Conservation (phyloP, 2,113 vertebrate genomes). For the Plecturocebus donacophilus region DNA sequence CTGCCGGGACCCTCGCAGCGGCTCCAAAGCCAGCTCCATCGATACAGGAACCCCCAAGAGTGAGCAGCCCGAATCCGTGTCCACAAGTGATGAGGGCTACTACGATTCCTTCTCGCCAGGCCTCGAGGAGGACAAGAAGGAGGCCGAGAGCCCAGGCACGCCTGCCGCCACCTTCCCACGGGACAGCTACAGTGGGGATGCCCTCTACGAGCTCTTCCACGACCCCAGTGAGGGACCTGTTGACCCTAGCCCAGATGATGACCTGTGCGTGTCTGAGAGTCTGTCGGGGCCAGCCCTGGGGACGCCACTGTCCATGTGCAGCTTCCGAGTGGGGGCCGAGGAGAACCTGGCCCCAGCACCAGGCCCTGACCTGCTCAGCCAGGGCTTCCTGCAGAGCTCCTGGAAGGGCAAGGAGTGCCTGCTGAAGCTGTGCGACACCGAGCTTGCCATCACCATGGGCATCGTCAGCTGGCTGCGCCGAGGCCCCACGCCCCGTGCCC, state of each 20-base stretch:
- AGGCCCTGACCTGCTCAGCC: constrained; percentile 86
- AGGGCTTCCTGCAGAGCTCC: constrained; percentile 88
- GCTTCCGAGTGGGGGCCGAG: constrained; percentile 90
- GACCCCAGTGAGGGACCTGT: constrained; percentile 85
- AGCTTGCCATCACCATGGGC: constrained; percentile 91
- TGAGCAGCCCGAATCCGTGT: constrained; percentile 89
- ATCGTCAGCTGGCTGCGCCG: constrained; percentile 91
- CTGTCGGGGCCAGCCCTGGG: constrained; percentile 85
- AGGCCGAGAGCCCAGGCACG: constrained; percentile 76
- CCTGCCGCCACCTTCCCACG: constrained; percentile 83
- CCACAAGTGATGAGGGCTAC: constrained; percentile 92
- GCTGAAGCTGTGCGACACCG: constrained; percentile 91
- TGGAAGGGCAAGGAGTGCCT: constrained; percentile 93
- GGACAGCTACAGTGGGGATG: constrained; percentile 92
- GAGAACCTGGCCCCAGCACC: constrained; percentile 89
- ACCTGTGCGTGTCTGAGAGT: constrained; percentile 85
- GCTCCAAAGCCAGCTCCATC: constrained; percentile 83
- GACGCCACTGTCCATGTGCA: constrained; percentile 90
- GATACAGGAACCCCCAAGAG: constrained; percentile 88
- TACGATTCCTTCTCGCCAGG: constrained; percentile 90
- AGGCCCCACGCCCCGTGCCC: constrained; percentile 64
- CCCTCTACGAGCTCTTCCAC: constrained; percentile 91
- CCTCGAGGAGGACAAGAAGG: constrained; percentile 86
- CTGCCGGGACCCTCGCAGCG: constrained; percentile 74
- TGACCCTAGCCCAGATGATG: constrained; percentile 84